phyloP scores from a whole-genome alignment of 2,888 invertebrate species.

The Pandemis heparana region DNA sequence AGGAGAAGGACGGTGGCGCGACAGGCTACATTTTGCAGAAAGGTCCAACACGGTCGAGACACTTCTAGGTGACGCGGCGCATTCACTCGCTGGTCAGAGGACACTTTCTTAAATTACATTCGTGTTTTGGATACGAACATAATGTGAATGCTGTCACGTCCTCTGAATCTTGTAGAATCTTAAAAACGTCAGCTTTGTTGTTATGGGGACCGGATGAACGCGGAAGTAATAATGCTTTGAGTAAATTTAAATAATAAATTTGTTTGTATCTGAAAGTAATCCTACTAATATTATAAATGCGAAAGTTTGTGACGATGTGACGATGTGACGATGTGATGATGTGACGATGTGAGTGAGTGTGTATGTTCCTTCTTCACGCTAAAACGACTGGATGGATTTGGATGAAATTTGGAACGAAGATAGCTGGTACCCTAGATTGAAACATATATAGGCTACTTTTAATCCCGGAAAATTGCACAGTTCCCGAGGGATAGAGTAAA shows the following conservation, averaged over 20 bases:
- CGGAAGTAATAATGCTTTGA: not conserved
- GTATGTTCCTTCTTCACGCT: no score
- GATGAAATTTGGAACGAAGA: no score
- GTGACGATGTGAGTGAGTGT: no score
- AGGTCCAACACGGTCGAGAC: conserved; percentile 16
- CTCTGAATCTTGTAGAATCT: conserved; percentile 42
- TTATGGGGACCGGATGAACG: not conserved
- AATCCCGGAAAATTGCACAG: no score
- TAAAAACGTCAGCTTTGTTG: conserved; percentile 4
- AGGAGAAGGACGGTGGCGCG: not conserved
- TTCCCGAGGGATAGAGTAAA: no score
- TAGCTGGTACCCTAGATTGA: no score
- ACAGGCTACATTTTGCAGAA: not conserved
- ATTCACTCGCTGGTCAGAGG: conserved; percentile 65
- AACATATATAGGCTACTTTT: no score
- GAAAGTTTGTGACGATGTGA: no score
- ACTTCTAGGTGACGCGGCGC: conserved; percentile 57
- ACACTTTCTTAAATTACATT: conserved; percentile 63
- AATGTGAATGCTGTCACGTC: conserved; percentile 74
- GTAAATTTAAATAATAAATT: not conserved
- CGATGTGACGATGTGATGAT: no score
- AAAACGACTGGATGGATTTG: no score
- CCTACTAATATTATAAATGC: no score
- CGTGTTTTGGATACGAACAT: conserved; percentile 61
- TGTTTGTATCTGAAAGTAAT: no score